Evolutionary conservation across 2,888 invertebrate genomes (phyloP).

Genomic region (Ectropis crepuscularia): DNA sequence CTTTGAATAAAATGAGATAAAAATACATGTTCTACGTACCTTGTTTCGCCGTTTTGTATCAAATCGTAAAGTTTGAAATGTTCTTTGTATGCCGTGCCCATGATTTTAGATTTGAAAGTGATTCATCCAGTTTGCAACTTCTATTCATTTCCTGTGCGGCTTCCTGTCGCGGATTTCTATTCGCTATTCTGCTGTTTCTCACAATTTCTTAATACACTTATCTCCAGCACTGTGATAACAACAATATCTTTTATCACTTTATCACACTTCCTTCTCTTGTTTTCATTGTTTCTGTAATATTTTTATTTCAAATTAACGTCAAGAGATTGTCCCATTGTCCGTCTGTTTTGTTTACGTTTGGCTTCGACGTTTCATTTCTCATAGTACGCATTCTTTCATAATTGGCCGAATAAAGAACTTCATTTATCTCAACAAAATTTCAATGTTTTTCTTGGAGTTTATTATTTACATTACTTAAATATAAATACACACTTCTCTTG

Average conservation of each 20-base stretch:
- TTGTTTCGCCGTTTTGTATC: constrained; percentile 85
- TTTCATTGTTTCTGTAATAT: constrained; percentile 41
- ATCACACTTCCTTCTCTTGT: constrained; percentile 56
- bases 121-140: constrained; percentile 63
- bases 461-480: not conserved
- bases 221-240: constrained; percentile 29
- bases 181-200: constrained; percentile 17
- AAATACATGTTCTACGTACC: constrained; percentile 65
- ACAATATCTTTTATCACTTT: constrained; percentile 27
- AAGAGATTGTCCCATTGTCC: constrained; percentile 33
- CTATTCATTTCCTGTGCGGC: constrained; percentile 73
- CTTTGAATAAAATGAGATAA: not conserved
- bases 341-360: constrained; percentile 45
- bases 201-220: constrained; percentile 1
- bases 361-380: constrained; percentile 36
- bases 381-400: not conserved
- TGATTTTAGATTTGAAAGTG: constrained; percentile 58
- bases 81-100: constrained; percentile 74
- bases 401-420: not conserved
- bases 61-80: constrained; percentile 86
- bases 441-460: not conserved
- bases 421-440: not conserved
- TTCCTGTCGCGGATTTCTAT: constrained; percentile 56
- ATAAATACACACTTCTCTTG: no score
- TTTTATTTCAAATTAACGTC: constrained; percentile 71